Percentiles rank a stretch among this genome's conserved stretches.
Evolutionary conservation across 2,797 vertebrate genomes (phyloP).

Genomic region (Enteromius fasciolatus): DNA sequence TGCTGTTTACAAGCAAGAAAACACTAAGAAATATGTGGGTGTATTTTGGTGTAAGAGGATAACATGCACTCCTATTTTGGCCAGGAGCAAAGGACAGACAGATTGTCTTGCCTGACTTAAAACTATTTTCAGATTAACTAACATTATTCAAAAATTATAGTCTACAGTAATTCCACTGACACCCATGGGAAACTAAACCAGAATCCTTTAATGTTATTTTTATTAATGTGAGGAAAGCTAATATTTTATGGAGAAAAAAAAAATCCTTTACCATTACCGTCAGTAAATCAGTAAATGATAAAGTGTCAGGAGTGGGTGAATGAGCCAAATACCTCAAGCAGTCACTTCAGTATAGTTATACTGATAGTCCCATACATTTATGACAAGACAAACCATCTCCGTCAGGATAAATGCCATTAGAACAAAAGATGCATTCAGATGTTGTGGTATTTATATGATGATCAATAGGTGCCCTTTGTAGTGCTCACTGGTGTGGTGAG

Average conservation of each 20-base stretch:
- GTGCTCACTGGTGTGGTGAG: slow-evolving; percentile 26
- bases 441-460: slow-evolving; percentile 10
- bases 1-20: neutral
- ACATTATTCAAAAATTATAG: neutral
- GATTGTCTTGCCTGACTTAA: neutral
- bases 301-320: slow-evolving; percentile 1
- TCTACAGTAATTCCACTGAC: neutral
- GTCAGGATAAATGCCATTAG: slow-evolving; percentile 29
- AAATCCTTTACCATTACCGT: neutral
- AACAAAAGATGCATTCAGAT: slow-evolving; percentile 27
- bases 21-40: neutral
- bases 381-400: neutral
- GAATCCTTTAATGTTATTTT: neutral
- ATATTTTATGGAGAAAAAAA: slow-evolving; percentile 2
- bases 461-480: slow-evolving; percentile 7
- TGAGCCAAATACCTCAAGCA: slow-evolving; percentile 32
- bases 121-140: neutral
- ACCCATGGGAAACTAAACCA: neutral
- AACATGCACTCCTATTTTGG: neutral
- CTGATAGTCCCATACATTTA: neutral
- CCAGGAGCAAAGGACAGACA: neutral
- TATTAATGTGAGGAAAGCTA: neutral
- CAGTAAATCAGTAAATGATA: slow-evolving; percentile 19
- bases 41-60: neutral
- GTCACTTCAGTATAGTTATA: neutral